Conservation (phyloP, 1,140 invertebrate species). For the Brachionus rubens region DNA sequence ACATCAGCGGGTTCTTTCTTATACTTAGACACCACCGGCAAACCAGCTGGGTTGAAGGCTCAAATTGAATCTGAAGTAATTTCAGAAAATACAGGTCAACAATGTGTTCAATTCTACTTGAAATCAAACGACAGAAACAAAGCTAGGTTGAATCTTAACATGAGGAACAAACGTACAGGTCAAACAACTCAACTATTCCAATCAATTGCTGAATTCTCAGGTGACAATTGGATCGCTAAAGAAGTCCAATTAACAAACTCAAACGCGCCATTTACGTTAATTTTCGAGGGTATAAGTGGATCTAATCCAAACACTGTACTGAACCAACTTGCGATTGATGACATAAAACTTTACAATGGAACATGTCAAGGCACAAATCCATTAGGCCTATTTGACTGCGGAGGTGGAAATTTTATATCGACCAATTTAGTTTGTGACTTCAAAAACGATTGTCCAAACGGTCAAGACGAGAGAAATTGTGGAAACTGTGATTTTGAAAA, state of each 20-base stretch:
- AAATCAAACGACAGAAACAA: conserved; percentile 21
- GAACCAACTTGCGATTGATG: conserved; percentile 53
- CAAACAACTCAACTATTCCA: background rate
- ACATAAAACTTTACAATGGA: conserved; percentile 50
- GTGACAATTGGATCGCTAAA: background rate
- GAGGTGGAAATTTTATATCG: conserved; percentile 47
- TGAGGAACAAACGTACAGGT: background rate
- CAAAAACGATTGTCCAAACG: conserved; percentile 52
- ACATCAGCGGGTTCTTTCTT: conserved; percentile 8
- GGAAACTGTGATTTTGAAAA: conserved; percentile 56
- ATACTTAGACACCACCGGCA: conserved; percentile 11
- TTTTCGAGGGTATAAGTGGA: conserved; percentile 46
- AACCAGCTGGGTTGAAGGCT: background rate
- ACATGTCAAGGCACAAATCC: conserved; percentile 45
- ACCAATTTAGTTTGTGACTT: conserved; percentile 54
- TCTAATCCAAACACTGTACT: conserved; percentile 46
- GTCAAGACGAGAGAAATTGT: conserved; percentile 55
- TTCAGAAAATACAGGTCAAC: background rate
- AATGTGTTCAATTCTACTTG: conserved; percentile 36
- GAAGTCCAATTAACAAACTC: conserved; percentile 21
- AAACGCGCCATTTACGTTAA: background rate
- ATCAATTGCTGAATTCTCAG: background rate
- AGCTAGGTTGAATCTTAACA: conserved; percentile 14
- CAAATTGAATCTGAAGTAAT: conserved; percentile 38
- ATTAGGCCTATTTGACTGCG: conserved; percentile 49